A percentile compares a stretch with the other conserved stretches of the same genome.
Evolutionary conservation across 2,797 vertebrate species (phyloP).

Genomic region (Glossophaga mutica): DNA sequence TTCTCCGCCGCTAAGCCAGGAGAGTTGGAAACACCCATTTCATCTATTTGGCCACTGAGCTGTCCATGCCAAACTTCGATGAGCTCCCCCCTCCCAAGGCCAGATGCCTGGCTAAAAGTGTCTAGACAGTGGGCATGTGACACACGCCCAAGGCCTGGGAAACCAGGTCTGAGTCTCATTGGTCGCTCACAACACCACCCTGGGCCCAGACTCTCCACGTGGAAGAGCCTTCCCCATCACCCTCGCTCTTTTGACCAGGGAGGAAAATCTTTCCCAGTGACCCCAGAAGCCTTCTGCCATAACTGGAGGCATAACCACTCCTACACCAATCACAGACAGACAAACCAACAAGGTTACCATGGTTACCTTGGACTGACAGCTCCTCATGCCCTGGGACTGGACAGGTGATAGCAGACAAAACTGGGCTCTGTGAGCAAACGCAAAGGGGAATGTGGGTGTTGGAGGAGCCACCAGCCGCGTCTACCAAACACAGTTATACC

Average conservation of each 20-base stretch:
- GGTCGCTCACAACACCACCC: background rate
- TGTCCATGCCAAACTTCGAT: background rate
- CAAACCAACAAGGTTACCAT: background rate
- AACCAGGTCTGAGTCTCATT: background rate
- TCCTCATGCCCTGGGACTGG: background rate
- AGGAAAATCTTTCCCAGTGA: background rate
- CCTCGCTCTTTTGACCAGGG: background rate
- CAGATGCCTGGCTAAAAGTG: background rate
- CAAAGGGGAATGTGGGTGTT: background rate
- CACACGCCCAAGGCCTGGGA: background rate
- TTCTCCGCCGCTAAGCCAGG: background rate
- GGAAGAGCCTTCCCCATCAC: background rate
- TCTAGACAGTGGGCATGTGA: background rate
- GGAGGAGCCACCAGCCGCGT: background rate
- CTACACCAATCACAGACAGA: background rate
- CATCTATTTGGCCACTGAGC: background rate
- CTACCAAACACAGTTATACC: background rate
- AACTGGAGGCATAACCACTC: background rate
- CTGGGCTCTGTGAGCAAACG: background rate
- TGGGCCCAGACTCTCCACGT: background rate
- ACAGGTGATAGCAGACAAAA: background rate
- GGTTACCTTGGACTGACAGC: background rate
- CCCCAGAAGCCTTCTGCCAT: background rate
- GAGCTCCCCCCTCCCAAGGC: background rate
- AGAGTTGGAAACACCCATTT: background rate